Evolutionary conservation across 2,113 vertebrate genomes (phyloP), one percentile per base, ranked within the genome.

Genomic region (Bujurquina vittata): DNA sequence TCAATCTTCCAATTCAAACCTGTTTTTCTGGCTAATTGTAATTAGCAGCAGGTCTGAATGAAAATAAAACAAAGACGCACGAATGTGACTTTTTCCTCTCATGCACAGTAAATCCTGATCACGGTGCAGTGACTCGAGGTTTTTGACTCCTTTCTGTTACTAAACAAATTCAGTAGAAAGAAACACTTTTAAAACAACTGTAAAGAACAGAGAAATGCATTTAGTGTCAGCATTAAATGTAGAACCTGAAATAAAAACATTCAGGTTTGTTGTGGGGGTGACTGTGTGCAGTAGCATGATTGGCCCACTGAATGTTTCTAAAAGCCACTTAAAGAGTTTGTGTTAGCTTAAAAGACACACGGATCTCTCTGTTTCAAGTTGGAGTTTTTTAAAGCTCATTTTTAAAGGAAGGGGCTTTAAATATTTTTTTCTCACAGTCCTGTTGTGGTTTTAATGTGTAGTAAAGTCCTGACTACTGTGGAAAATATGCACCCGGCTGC

Each of bases 101-200:
- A 14, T 33, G 10, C 43, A 46, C 43, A 12, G 40, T 26, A 20
- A 49, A 69, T 49, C n/a, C 22, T 69, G 22, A 1, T 67, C 22
- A 26, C 43, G 26, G 26, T 0, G 0, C 40, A 2, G 1, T 0
- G 0, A 43, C 37, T 46, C 23, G n/a, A 65, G 26, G 3, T 14
- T 18, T 43, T 69, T 49, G 15, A 46, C 23, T 20, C 15, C 65
- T 29, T 11, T 10, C 23, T 5, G 9, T 31, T 43, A 69, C 10
- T 69, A 18, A 18, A 69, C 17, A 20, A 31, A 72, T 31, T 72
- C 17, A 72, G 26, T 20, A 12, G 46, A 31, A 23, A 69, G 3
- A 29, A 69, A 69, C 18, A 0, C 22, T 49, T 67, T 49, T 0
- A 46, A 54, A 67, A 26, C 0, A 0, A 12, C n/a, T 62, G 10